These are phyloP conservation scores for Garra rufa DNA, from an alignment of 2,113 vertebrate genomes.

Conservation along the genomic window DNA sequence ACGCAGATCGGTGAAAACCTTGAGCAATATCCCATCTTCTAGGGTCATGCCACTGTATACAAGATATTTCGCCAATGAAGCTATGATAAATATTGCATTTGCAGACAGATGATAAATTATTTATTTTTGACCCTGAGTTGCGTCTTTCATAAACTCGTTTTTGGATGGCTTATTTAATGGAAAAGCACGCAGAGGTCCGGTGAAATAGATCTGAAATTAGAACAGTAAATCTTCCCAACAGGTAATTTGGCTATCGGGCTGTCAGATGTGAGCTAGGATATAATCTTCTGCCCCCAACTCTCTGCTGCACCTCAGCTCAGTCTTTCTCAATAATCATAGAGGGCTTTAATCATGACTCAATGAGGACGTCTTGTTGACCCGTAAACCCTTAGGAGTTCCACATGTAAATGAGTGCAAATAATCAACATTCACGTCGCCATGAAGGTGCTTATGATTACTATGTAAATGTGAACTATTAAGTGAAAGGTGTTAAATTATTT, in stretches of 20 bases:
- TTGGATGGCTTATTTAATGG: constrained; percentile 7
- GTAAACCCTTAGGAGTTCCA: background rate
- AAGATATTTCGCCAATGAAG: background rate
- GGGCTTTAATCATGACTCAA: constrained; percentile 21
- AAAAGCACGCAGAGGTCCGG: background rate
- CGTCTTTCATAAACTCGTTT: constrained; percentile 31
- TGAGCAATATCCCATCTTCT: background rate
- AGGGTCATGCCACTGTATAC: background rate
- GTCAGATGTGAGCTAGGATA: constrained; percentile 8
- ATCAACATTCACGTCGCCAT: background rate
- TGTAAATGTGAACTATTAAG: constrained; percentile 11
- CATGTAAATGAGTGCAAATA: constrained; percentile 8
- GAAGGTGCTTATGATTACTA: background rate
- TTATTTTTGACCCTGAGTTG: constrained; percentile 27
- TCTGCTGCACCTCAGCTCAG: background rate
- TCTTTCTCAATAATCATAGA: background rate
- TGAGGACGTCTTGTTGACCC: background rate
- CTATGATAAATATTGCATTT: constrained; percentile 38
- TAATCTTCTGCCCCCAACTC: constrained; percentile 39
- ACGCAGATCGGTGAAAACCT: background rate
- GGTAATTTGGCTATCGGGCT: constrained; percentile 23
- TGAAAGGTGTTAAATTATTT: background rate
- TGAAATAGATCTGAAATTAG: constrained; percentile 40
- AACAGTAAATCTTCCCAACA: constrained; percentile 37
- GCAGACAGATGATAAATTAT: constrained; percentile 29